Conservation (phyloP, 2,113 vertebrate species). For the Nesospiza acunhae region DNA sequence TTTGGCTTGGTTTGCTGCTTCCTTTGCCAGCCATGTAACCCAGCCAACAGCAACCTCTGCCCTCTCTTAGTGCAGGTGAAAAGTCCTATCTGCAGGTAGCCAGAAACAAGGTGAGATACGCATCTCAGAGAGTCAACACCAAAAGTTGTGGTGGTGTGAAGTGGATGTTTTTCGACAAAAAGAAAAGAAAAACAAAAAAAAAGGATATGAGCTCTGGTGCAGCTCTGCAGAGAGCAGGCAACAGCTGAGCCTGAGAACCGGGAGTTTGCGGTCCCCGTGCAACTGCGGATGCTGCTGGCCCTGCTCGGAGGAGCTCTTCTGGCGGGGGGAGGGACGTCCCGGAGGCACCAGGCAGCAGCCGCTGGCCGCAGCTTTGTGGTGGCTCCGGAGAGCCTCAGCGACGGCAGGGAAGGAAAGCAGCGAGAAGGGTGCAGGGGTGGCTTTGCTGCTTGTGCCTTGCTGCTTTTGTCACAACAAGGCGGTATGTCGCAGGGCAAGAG, state of each 20-base stretch:
- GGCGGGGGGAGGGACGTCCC: background rate
- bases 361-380: background rate
- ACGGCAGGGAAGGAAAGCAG: background rate
- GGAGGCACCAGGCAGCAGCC: background rate
- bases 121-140: background rate
- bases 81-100: background rate
- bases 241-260: background rate
- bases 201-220: background rate
- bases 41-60: background rate
- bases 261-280: background rate
- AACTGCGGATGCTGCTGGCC: background rate
- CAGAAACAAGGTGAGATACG: background rate
- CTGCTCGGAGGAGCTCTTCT: background rate
- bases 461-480: fast-evolving
- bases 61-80: background rate
- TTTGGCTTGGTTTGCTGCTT: background rate
- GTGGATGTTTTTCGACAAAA: background rate
- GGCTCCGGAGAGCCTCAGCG: background rate
- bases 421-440: background rate
- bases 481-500: background rate
- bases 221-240: background rate
- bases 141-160: background rate
- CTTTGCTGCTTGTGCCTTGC: background rate
- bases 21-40: background rate
- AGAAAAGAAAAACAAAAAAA: no score